A percentile compares a stretch with the other conserved stretches of the same genome.
These are phyloP conservation scores for Hippocampus comes DNA, from an alignment of 2,113 vertebrate species.

Conservation along the genomic window DNA sequence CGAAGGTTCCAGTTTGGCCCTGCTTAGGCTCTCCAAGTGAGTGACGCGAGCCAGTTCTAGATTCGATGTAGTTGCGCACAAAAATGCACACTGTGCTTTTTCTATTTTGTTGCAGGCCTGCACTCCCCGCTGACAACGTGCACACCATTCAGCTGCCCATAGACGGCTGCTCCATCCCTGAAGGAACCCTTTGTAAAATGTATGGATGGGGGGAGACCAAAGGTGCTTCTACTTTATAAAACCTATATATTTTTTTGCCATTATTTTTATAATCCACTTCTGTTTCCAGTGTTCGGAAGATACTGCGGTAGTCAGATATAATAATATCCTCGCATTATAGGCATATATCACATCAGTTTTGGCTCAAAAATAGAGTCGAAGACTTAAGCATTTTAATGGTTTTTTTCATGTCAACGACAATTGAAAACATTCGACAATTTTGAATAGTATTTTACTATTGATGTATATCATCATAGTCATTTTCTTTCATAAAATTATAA, in stretches of 20 bases:
- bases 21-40: slow-evolving; percentile 86
- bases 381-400: no score
- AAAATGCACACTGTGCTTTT: neutral
- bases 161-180: slow-evolving; percentile 87
- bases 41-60: slow-evolving; percentile 34
- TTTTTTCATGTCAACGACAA: no score
- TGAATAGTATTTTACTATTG: no score
- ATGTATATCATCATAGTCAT: no score
- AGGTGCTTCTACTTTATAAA: slow-evolving; percentile 70
- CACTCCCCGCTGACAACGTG: slow-evolving; percentile 81
- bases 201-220: slow-evolving; percentile 97
- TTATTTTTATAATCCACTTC: no score
- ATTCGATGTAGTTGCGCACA: neutral
- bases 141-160: slow-evolving; percentile 85
- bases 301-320: neutral
- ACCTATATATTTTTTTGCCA: neutral
- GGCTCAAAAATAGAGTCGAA: no score
- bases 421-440: no score
- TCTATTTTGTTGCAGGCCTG: slow-evolving; percentile 73
- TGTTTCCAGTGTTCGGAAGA: neutral
- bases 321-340: no score
- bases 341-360: no score
- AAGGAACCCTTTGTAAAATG: slow-evolving; percentile 86
- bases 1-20: slow-evolving; percentile 84
- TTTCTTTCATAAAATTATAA: no score